Evolutionary conservation across 2,797 vertebrate genomes (phyloP), one percentile per base, ranked within the genome.

Genomic region (Danionella dracula): DNA sequence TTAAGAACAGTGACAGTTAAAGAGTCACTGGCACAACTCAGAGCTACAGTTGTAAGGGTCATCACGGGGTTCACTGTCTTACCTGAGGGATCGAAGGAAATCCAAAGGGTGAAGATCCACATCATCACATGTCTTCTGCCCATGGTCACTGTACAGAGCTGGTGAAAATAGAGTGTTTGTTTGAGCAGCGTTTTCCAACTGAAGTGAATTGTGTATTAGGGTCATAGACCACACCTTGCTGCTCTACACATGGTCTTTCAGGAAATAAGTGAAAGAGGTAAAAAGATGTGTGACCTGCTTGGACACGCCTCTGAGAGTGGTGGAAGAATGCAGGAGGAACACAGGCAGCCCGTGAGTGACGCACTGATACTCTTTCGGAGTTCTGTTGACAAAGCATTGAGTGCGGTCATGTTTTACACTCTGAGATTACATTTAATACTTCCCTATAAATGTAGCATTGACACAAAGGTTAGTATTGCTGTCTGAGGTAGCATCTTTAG

Each of bases 31-130:
- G 21, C 31, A 31, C 49, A 68, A 29, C 7, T 41, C 40, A 62
- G 71, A 83, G 77, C 82, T 73, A 76, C 66, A 80, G 56, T 64
- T 51, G 19, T 51, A 69, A 21, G 50, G 72, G 69, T 68, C 48
- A 45, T 51, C 37, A 68, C 23, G 50, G 68, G 78, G 80, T 79
- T 76, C 56, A 31, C 62, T 81, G 62, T 81, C 87, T 83, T 79
- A 90, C 89, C 87, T 75, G 86, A 76, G 48, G 56, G 62, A 72
- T 68, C 49, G 29, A 82, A 49, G 1, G 71, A 80, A 51, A 73
- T 66, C 8, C 73, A 69, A 19, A 88, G 78, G 44, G 80, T 23
- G 54, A 87, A 73, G 71, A 86, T 15, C 86, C 83, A 86, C 76
- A 84, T 64, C 27, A 87, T 76, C 38, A 83, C 72, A 57, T 34